Percentiles rank a stretch among this genome's conserved stretches.
These are phyloP conservation scores for Holothuria scabra DNA, from an alignment of 53 echinoderm and acorn worm species.

Conservation along the genomic window DNA sequence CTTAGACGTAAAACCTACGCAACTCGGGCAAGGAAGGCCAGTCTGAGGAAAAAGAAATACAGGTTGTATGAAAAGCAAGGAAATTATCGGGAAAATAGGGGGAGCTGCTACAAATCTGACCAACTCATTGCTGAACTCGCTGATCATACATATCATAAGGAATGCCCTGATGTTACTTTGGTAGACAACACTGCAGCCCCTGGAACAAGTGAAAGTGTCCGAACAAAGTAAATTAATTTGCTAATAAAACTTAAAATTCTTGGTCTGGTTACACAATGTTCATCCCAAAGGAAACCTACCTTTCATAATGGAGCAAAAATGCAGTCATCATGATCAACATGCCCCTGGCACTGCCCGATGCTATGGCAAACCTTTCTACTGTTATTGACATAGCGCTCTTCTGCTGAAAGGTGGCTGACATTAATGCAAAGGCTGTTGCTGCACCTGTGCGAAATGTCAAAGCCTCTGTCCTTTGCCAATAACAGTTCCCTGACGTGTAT, in stretches of 20 bases:
- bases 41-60: conserved; percentile 2
- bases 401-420: neutral
- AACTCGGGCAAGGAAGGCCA: neutral
- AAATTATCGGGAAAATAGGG: neutral
- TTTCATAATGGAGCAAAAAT: neutral
- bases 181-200: neutral
- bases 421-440: conserved; percentile 15
- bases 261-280: too few species aligned
- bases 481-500: neutral
- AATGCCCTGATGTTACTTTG: neutral
- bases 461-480: conserved; percentile 5
- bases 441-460: conserved; percentile 11
- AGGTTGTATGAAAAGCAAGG: neutral
- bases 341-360: conserved; percentile 5
- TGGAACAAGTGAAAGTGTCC: neutral
- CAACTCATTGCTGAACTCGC: neutral
- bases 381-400: neutral
- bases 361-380: conserved; percentile 8
- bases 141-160: neutral
- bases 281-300: neutral
- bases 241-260: neutral
- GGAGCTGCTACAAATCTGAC: neutral
- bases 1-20: neutral
- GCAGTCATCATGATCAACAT: neutral
- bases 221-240: neutral